Base-by-base conservation (phyloP, 2,797 vertebrate species). In the Valencia hispanica region DNA sequence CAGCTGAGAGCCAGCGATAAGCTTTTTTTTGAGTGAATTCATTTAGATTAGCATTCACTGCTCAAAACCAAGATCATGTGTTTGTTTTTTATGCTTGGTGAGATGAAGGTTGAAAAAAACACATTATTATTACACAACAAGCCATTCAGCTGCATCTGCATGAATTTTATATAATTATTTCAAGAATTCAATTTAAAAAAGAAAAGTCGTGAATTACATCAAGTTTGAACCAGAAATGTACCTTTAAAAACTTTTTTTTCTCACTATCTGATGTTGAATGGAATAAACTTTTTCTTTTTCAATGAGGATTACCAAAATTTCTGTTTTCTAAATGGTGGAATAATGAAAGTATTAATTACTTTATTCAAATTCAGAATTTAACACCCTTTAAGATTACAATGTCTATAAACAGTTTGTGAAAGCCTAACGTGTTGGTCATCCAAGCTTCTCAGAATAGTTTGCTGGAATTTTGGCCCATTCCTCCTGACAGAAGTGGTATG, bases 1-100 rank as follows among this genome's bases (percentile, higher is more conserved):
- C 84, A 91, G 86, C 92, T 91, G 91, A 91, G 89, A 86, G 77
- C 78, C 68, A 68, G 84, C 3, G 80, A 93, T 93, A 87, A 92
- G 83, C 77, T 81, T 75, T 74, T 65, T 70, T 65, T 61, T 71
- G 36, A 77, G 68, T 73, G 71, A 53, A 87, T 82, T 71, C 8
- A 59, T 85, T 79, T 70, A 66, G 41, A 75, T 80, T 70, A 34
- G 51, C 63, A 18, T 1, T 73, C 48, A 25, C 30, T 48, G 11
- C 65, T 45, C 78, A 70, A 53, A 65, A 79, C 87, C 71, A 68
- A 66, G 48, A 47, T 39, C 34, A 53, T 68, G 27, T 25, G 27
- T 25, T n/a, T 55, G 61, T 55, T 72, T 70, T 43, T 70, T 50
- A 63, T 34, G 20, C 18, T 45, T n/a, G 48, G 43, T 50, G 51